Evolutionary conservation across 1,140 invertebrate genomes (phyloP).

Genomic region (Anastatus disparis): DNA sequence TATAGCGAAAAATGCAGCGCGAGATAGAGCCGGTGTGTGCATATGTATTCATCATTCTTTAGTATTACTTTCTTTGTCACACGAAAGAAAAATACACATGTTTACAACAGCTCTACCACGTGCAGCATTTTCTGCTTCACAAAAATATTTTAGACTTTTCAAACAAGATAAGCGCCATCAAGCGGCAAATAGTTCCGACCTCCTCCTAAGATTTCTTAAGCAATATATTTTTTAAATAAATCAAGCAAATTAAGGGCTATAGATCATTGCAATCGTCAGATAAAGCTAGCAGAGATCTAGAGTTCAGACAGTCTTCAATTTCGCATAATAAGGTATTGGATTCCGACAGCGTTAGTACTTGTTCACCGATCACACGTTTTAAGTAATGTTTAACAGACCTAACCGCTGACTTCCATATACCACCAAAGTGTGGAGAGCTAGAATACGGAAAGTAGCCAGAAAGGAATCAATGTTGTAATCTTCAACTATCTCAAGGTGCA

Average conservation of each 20-base stretch:
- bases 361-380: constrained; percentile 32
- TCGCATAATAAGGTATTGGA: constrained; percentile 33
- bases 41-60: too few species aligned
- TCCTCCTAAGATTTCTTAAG: too few species aligned
- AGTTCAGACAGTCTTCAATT: constrained; percentile 46
- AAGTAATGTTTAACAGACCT: constrained; percentile 51
- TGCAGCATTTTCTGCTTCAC: too few species aligned
- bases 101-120: too few species aligned
- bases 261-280: constrained; percentile 22
- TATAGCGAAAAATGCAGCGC: too few species aligned
- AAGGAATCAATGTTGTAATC: neutral
- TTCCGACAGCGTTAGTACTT: constrained; percentile 42
- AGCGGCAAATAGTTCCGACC: too few species aligned
- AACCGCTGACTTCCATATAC: constrained; percentile 57
- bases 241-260: neutral
- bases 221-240: too few species aligned
- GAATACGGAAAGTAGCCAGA: constrained; percentile 45
- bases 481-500: neutral
- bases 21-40: too few species aligned
- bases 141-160: too few species aligned
- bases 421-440: constrained; percentile 53
- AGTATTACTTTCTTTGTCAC: too few species aligned
- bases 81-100: too few species aligned
- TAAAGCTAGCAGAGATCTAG: constrained; percentile 34
- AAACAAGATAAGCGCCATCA: too few species aligned